Evolutionary conservation across 2,888 invertebrate species (phyloP).

Genomic region (Diadromus collaris): DNA sequence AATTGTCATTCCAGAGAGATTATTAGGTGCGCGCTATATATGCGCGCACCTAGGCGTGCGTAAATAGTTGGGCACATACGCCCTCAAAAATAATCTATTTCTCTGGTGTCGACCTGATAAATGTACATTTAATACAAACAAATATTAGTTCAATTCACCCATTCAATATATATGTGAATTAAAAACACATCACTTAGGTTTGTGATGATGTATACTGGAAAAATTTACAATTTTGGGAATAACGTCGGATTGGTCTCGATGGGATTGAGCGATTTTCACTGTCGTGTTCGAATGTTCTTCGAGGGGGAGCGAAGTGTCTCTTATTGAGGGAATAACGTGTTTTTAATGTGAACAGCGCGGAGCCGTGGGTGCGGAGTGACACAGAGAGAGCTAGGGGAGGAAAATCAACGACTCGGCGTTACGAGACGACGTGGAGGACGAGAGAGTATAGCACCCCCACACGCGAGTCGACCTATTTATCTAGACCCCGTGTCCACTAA

Average conservation of each 20-base stretch:
- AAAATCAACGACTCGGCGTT: neutral
- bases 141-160: no score
- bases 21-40: no score
- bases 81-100: no score
- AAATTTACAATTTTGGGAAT: neutral
- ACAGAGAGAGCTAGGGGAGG: neutral
- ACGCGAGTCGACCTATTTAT: slow-evolving; percentile 62
- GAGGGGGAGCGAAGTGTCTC: neutral
- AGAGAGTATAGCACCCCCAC: neutral
- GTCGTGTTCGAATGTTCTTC: neutral
- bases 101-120: no score
- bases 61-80: no score
- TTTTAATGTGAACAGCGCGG: slow-evolving; percentile 40
- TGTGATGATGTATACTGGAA: no score
- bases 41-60: no score
- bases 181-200: no score
- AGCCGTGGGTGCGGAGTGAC: neutral
- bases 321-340: slow-evolving; percentile 38
- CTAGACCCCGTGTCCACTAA: slow-evolving; percentile 54
- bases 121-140: no score
- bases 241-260: neutral
- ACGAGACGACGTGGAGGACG: slow-evolving; percentile 22
- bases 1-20: no score
- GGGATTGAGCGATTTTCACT: neutral
- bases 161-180: no score